Percentiles rank a stretch among this genome's conserved stretches.
These are phyloP conservation scores for Leptobrachium leishanense DNA, from an alignment of 2,113 vertebrate genomes.

Conservation along the genomic window DNA sequence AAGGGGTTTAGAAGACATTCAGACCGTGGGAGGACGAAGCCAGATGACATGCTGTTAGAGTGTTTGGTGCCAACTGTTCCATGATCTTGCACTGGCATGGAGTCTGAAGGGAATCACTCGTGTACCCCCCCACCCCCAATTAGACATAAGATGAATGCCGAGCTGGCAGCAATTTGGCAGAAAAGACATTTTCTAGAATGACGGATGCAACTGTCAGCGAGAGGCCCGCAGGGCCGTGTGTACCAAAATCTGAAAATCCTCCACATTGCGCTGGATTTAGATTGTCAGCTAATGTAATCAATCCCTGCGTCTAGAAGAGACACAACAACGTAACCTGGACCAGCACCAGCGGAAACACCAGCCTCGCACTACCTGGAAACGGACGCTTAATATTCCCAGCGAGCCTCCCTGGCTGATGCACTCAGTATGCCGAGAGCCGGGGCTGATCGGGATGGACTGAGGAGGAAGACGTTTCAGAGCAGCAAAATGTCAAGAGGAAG, in stretches of 20 bases:
- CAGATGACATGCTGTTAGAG: conserved; percentile 61
- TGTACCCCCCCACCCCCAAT: conserved; percentile 52
- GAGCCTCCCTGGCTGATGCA: no score
- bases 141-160: conserved; percentile 54
- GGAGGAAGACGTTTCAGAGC: not conserved
- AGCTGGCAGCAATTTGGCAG: conserved; percentile 51
- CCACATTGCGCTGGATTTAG: no score
- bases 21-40: conserved; percentile 55
- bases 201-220: conserved; percentile 31
- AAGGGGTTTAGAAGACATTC: conserved; percentile 56
- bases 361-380: no score
- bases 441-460: not conserved
- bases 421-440: no score
- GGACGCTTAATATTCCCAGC: no score
- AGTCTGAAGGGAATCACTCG: conserved; percentile 55
- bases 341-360: no score
- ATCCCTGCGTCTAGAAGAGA: no score
- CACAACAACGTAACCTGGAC: no score
- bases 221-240: not conserved
- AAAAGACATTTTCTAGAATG: conserved; percentile 48
- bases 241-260: not conserved
- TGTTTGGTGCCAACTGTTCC: conserved; percentile 53
- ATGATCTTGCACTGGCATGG: conserved; percentile 31
- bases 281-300: no score
- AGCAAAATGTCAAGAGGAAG: conserved; percentile 30